A percentile compares a stretch with the other conserved stretches of the same genome.
These are phyloP conservation scores for Climacteris rufus DNA, from an alignment of 2,113 vertebrate genomes.

Conservation along the genomic window DNA sequence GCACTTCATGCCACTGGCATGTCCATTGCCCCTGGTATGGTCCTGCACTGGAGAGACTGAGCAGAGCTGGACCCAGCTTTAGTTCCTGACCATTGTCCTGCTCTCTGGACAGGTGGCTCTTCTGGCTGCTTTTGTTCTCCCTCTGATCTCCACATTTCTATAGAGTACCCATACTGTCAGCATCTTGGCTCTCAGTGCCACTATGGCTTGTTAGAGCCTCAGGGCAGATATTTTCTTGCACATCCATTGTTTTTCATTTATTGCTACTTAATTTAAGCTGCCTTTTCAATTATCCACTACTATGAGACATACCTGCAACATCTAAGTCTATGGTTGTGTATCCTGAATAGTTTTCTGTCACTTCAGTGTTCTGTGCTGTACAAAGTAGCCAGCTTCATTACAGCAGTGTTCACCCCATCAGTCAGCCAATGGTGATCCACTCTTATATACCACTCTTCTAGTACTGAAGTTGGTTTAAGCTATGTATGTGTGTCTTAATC, in stretches of 20 bases:
- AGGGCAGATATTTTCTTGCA: not conserved
- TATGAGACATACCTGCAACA: not conserved
- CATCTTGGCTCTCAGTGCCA: not conserved
- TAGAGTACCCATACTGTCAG: not conserved
- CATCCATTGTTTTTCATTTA: not conserved
- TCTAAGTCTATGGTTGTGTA: not conserved
- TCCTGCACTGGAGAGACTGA: not conserved
- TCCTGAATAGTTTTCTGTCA: not conserved
- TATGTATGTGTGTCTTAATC: not conserved
- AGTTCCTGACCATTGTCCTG: rapidly evolving
- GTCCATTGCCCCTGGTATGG: not conserved
- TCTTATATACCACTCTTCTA: not conserved
- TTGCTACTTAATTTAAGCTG: not conserved
- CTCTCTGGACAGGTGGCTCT: not conserved
- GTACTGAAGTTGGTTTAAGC: not conserved
- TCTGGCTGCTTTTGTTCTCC: not conserved
- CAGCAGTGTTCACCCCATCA: not conserved
- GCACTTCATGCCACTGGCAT: rapidly evolving
- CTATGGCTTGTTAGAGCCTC: not conserved
- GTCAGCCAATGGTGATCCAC: not conserved
- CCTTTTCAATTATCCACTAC: not conserved
- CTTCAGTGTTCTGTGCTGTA: not conserved
- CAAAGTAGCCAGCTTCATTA: not conserved
- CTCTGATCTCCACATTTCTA: not conserved
- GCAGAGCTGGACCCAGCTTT: not conserved